Percentiles rank a stretch among this genome's conserved stretches.
Conservation (phyloP, 2,888 invertebrate species). For the Caenorhabditis imperialis region DNA sequence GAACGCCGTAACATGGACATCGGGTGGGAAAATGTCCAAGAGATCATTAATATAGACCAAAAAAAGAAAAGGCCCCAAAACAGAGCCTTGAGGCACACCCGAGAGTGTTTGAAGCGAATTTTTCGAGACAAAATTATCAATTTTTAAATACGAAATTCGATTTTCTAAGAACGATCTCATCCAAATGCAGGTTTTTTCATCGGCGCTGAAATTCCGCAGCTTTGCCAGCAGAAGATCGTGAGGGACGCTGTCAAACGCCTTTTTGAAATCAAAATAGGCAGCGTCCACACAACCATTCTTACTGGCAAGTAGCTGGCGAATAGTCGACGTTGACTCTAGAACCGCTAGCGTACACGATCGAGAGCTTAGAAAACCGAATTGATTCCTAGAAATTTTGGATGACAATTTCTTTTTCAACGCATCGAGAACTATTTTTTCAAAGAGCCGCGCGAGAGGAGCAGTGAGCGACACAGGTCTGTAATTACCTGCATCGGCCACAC, state of each 20-base stretch:
- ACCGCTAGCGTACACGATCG: neutral
- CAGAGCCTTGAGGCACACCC: slow-evolving; percentile 11
- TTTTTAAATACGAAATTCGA: neutral
- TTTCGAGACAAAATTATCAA: neutral
- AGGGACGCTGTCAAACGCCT: slow-evolving; percentile 18
- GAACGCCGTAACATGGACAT: slow-evolving; percentile 6
- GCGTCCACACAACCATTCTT: neutral
- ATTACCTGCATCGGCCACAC: neutral
- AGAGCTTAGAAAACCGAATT: slow-evolving; percentile 9
- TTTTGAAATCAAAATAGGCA: slow-evolving; percentile 6
- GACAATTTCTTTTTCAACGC: neutral
- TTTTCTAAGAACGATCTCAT: neutral
- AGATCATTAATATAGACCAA: slow-evolving; percentile 15
- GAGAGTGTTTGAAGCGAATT: neutral
- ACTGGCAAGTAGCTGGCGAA: neutral
- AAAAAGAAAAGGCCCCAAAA: too few relatives aligned
- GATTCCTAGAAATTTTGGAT: neutral
- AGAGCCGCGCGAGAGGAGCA: neutral
- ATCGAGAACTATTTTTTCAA: slow-evolving; percentile 3
- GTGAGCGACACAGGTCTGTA: slow-evolving; percentile 13
- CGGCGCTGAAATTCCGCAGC: neutral
- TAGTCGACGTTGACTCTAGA: neutral
- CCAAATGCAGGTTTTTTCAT: neutral
- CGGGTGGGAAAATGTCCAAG: neutral
- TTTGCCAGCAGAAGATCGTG: slow-evolving; percentile 11